A percentile compares a stretch with the other conserved stretches of the same genome.
Conservation (phyloP, 2,797 vertebrate species). For the Clarias pachynema region DNA sequence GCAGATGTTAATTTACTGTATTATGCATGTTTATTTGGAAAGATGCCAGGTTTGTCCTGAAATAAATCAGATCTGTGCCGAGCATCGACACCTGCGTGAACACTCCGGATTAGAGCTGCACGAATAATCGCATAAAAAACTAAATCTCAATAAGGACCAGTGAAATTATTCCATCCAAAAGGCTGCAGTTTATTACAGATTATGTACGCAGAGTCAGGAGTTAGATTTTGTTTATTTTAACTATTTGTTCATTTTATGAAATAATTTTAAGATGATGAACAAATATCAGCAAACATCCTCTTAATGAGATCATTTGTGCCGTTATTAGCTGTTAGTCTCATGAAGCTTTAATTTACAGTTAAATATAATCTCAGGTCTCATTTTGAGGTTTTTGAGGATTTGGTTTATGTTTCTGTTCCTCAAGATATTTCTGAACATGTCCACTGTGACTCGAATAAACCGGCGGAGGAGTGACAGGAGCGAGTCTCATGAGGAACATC, state of each 20-base stretch:
- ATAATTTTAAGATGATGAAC: too few species aligned
- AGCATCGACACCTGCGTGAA: neutral
- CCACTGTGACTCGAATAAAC: neutral
- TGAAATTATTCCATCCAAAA: too few species aligned
- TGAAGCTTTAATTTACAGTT: neutral
- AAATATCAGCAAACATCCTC: too few species aligned
- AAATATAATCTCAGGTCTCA: neutral
- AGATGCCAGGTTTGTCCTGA: neutral
- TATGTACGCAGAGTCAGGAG: too few species aligned
- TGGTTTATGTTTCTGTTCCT: neutral
- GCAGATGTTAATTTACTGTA: slow-evolving; percentile 17
- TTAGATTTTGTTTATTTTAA: too few species aligned
- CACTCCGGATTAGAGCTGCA: too few species aligned
- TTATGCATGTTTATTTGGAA: slow-evolving; percentile 22
- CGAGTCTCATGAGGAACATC: neutral
- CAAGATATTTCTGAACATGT: neutral
- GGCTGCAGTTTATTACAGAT: too few species aligned
- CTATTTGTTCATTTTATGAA: too few species aligned
- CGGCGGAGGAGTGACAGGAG: neutral
- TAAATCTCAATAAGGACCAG: too few species aligned
- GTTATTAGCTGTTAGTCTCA: too few species aligned
- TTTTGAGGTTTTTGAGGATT: neutral
- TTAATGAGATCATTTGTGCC: too few species aligned
- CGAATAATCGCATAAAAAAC: too few species aligned
- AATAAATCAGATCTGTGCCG: neutral